Evolutionary conservation across 2,797 vertebrate genomes (phyloP).

Genomic region (Synanceia verrucosa): DNA sequence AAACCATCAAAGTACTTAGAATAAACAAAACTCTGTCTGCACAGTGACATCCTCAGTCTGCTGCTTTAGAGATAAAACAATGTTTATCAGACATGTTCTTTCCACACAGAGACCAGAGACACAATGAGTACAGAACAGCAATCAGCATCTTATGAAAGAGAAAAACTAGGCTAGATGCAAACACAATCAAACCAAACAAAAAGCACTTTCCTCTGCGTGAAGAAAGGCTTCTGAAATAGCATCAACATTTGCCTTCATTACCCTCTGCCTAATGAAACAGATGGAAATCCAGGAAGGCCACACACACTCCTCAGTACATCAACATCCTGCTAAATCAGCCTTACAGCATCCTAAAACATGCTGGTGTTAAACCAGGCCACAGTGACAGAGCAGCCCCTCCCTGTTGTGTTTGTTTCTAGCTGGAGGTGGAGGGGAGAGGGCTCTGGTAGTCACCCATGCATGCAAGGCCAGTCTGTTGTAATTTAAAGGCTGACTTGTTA

Average conservation of each 20-base stretch:
- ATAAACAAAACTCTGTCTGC: constrained; percentile 18
- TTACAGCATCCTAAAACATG: constrained; percentile 22
- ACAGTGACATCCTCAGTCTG: constrained; percentile 15
- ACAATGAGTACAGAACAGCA: constrained; percentile 28
- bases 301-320: neutral
- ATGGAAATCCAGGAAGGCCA: neutral
- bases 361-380: constrained; percentile 41
- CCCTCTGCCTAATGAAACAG: constrained; percentile 28
- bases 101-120: constrained; percentile 23
- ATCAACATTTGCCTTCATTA: constrained; percentile 41
- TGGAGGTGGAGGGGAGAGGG: constrained; percentile 50
- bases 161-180: constrained; percentile 30
- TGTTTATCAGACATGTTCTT: constrained; percentile 18
- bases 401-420: constrained; percentile 57
- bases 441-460: constrained; percentile 63
- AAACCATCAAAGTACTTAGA: constrained; percentile 7
- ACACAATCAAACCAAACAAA: constrained; percentile 41
- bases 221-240: constrained; percentile 25
- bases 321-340: constrained; percentile 25
- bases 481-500: constrained; percentile 71
- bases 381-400: constrained; percentile 29
- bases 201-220: neutral
- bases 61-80: constrained; percentile 17
- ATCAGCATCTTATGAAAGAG: constrained; percentile 31
- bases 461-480: constrained; percentile 69